Conservation (phyloP, 1,140 invertebrate genomes). For the Bombus confusus region DNA sequence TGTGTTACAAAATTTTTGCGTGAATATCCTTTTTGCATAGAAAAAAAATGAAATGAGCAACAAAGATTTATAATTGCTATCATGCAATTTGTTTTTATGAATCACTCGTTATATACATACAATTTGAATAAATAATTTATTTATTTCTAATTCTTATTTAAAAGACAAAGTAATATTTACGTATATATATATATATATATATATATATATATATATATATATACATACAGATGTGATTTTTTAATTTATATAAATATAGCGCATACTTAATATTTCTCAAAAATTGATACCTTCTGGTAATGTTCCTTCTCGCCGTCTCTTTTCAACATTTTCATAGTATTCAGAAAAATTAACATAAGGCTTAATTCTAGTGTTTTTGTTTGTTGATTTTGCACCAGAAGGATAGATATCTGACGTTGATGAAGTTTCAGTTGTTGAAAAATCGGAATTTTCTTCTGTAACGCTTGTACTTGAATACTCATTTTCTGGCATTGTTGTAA, state of each 20-base stretch:
- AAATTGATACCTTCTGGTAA: slow-evolving; percentile 83
- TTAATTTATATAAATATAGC: slow-evolving; percentile 5
- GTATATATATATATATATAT: not conserved
- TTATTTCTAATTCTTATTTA: slow-evolving; percentile 21
- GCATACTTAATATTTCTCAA: slow-evolving; percentile 41
- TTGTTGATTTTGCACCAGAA: slow-evolving; percentile 69
- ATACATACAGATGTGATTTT: slow-evolving; percentile 10
- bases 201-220: slow-evolving; percentile 5
- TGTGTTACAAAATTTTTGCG: not conserved
- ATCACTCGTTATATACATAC: not conserved
- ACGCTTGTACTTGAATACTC: slow-evolving; percentile 68
- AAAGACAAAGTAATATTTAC: not conserved
- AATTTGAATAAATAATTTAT: slow-evolving; percentile 15
- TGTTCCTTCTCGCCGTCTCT: slow-evolving; percentile 84
- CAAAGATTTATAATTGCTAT: not conserved
- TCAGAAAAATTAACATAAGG: slow-evolving; percentile 93
- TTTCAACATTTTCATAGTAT: slow-evolving; percentile 90
- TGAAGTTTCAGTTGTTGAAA: slow-evolving; percentile 76
- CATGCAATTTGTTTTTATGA: not conserved
- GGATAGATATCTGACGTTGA: slow-evolving; percentile 82
- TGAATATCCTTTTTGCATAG: not conserved
- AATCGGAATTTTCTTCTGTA: slow-evolving; percentile 73
- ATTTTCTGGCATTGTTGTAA: slow-evolving; percentile 54
- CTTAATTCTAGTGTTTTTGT: slow-evolving; percentile 86
- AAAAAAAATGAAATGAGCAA: not conserved